Conservation (phyloP, 2,113 vertebrate genomes). For the Caretta caretta region DNA sequence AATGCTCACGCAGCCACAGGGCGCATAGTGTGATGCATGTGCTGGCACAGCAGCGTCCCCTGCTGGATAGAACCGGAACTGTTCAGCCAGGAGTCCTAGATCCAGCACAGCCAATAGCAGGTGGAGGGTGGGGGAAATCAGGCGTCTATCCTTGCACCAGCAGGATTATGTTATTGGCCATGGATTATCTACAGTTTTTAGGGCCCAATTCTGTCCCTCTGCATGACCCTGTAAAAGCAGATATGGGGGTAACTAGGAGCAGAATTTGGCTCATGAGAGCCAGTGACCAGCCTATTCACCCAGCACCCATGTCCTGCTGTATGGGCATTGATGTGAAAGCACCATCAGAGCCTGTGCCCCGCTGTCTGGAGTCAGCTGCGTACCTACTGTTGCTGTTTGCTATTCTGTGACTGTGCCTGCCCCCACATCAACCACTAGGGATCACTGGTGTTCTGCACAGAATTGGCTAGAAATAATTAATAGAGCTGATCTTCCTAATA, state of each 20-base stretch:
- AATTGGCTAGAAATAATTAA: neutral
- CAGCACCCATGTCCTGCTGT: neutral
- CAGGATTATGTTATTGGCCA: neutral
- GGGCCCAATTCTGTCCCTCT: neutral
- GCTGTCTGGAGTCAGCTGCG: neutral
- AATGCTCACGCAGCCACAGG: neutral
- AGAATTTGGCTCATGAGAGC: neutral
- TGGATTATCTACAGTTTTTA: neutral
- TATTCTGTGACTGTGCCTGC: neutral
- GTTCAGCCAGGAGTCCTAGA: neutral
- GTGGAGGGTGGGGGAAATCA: neutral
- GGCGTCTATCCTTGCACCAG: neutral
- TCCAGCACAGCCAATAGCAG: neutral
- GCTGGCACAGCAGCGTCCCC: too few species aligned
- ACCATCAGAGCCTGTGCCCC: neutral
- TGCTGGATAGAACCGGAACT: neutral
- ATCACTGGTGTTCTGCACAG: neutral
- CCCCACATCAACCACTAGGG: neutral
- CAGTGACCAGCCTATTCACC: neutral
- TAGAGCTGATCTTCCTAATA: neutral
- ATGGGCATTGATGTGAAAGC: neutral
- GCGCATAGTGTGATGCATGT: neutral
- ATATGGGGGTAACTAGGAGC: neutral
- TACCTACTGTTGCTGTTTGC: neutral
- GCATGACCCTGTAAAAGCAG: neutral